Conservation (phyloP, 2,113 vertebrate genomes). For the Helogale parvula region DNA sequence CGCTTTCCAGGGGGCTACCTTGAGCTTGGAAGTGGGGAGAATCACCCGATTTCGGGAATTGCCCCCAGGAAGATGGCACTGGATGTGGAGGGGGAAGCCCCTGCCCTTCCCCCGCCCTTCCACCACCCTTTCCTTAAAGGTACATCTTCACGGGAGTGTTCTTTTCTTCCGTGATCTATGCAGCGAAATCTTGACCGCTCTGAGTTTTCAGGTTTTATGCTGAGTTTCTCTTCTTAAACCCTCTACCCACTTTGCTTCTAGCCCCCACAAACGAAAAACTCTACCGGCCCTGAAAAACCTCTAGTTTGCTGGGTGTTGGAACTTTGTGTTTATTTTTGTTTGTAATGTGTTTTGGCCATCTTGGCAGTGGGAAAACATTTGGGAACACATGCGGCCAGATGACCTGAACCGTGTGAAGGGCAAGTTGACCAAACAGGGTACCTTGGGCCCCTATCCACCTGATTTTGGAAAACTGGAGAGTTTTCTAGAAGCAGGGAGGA, state of each 20-base stretch:
- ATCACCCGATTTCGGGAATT: not conserved
- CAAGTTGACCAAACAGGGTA: conserved; percentile 14
- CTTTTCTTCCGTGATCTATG: conserved; percentile 48
- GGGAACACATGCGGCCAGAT: not conserved
- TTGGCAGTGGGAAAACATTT: conserved; percentile 19
- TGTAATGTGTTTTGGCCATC: not conserved
- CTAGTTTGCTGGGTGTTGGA: not conserved
- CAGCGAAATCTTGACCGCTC: not conserved
- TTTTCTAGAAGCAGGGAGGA: conserved; percentile 26
- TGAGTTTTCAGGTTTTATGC: not conserved
- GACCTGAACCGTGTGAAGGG: conserved; percentile 44
- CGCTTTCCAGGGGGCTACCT: not conserved
- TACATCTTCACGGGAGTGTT: not conserved
- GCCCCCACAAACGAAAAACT: not conserved
- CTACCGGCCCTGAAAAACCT: not conserved
- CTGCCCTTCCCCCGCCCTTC: not conserved
- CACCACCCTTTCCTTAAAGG: not conserved
- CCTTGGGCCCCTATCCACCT: not conserved
- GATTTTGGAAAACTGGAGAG: conserved; percentile 17
- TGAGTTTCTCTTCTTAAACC: not conserved
- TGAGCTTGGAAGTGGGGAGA: not conserved
- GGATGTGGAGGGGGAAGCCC: not conserved
- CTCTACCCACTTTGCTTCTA: not conserved
- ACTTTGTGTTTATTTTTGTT: not conserved
- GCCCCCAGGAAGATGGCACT: not conserved